Percentiles rank a stretch among this genome's conserved stretches.
Evolutionary conservation across 1,140 invertebrate genomes (phyloP).

Genomic region (Drosophila ambigua): DNA sequence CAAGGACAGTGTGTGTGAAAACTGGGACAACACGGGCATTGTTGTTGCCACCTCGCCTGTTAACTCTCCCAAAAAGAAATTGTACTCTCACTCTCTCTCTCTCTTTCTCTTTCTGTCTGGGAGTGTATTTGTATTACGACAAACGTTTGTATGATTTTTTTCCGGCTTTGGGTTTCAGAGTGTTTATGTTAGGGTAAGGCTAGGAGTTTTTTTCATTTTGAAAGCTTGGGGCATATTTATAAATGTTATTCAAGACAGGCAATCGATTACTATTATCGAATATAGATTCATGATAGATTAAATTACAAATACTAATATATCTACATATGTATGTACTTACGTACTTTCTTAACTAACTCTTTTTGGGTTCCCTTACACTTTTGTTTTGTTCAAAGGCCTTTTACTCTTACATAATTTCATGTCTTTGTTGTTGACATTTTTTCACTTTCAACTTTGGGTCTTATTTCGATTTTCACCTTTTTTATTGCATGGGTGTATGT

Average conservation of each 20-base stretch:
- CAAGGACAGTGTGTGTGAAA: slow-evolving; percentile 83
- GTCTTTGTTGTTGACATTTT: slow-evolving; percentile 31
- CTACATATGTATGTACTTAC: too few species aligned
- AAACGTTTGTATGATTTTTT: slow-evolving; percentile 30
- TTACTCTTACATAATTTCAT: slow-evolving; percentile 54
- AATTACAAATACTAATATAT: too few species aligned
- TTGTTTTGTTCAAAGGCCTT: background rate
- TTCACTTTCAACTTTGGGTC: slow-evolving; percentile 42
- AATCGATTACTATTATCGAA: slow-evolving; percentile 15
- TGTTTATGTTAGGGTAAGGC: slow-evolving; percentile 60
- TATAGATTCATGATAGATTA: too few species aligned
- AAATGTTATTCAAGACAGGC: background rate
- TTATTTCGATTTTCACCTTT: slow-evolving; percentile 48
- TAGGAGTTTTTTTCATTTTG: background rate
- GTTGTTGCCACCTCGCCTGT: slow-evolving; percentile 62
- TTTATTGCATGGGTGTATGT: slow-evolving; percentile 7
- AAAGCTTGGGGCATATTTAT: too few species aligned
- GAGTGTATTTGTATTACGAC: slow-evolving; percentile 48
- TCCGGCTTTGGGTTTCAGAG: slow-evolving; percentile 39
- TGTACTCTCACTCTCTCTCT: slow-evolving; percentile 31
- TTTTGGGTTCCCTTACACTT: slow-evolving; percentile 1
- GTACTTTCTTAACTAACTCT: slow-evolving; percentile 1
- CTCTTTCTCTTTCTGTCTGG: slow-evolving; percentile 26
- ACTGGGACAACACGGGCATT: slow-evolving; percentile 81
- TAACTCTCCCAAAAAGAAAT: slow-evolving; percentile 62